Evolutionary conservation across 2,888 invertebrate genomes (phyloP).

Genomic region (Eumacrocentrus americanus): DNA sequence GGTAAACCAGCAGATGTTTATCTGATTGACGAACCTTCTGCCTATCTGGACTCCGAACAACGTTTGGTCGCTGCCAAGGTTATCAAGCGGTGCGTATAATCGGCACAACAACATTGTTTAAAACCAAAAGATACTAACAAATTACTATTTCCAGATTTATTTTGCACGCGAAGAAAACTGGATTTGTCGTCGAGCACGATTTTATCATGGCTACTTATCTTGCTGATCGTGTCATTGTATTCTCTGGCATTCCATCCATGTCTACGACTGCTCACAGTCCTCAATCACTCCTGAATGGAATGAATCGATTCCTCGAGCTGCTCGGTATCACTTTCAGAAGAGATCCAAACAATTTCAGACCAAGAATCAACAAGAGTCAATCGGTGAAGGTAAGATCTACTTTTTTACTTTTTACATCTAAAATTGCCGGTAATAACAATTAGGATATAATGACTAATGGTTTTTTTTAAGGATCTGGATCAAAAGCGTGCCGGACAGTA

Average conservation of each 20-base stretch:
- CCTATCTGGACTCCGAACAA: slow-evolving; percentile 98
- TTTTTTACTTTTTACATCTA: not conserved
- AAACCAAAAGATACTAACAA: slow-evolving; percentile 5
- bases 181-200: slow-evolving; percentile 99
- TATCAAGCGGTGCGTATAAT: slow-evolving; percentile 80
- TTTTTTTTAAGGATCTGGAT: slow-evolving; percentile 79
- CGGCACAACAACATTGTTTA: not conserved
- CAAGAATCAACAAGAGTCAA: slow-evolving; percentile 95
- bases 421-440: not conserved
- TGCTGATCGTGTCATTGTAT: slow-evolving; percentile 97
- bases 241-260: slow-evolving; percentile 93
- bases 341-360: slow-evolving; percentile 98
- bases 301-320: slow-evolving; percentile 96
- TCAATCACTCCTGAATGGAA: slow-evolving; percentile 91
- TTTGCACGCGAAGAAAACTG: slow-evolving; percentile 98
- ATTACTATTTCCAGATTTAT: slow-evolving; percentile 74
- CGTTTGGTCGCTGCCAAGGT: slow-evolving; percentile 99
- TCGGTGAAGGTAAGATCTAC: slow-evolving; percentile 81
- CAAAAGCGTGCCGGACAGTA: slow-evolving; percentile 97
- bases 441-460: slow-evolving; percentile 6
- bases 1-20: slow-evolving; percentile 99
- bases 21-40: slow-evolving; percentile 98
- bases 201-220: slow-evolving; percentile 99
- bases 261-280: slow-evolving; percentile 90
- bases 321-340: slow-evolving; percentile 97